A percentile compares a stretch with the other conserved stretches of the same genome.
Conservation (phyloP, 2,797 vertebrate species). For the Odontamblyopus lacepedii region DNA sequence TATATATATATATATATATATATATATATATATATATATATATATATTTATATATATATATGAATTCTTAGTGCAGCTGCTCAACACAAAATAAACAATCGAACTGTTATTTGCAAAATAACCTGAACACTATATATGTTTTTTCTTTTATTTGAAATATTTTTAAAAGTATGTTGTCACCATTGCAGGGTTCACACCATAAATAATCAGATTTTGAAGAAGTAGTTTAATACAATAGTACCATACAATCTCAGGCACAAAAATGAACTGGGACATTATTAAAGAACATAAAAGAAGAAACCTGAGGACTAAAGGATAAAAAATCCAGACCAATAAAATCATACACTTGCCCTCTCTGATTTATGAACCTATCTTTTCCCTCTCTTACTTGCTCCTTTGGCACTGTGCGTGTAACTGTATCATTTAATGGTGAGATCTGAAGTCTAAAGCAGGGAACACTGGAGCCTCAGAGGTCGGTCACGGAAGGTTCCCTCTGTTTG, state of each 20-base stretch:
- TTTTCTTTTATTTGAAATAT: too few relatives aligned
- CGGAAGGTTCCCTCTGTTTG: slow-evolving; percentile 64
- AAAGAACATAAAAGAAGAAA: neutral
- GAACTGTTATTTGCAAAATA: neutral
- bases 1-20: too few relatives aligned
- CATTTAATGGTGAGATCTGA: slow-evolving; percentile 25
- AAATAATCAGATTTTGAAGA: neutral
- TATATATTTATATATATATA: too few relatives aligned
- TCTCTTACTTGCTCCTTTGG: slow-evolving; percentile 25
- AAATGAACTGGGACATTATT: neutral
- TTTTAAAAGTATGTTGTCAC: neutral
- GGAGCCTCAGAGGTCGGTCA: slow-evolving; percentile 38
- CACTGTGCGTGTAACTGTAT: slow-evolving; percentile 22
- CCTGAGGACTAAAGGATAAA: slow-evolving; percentile 13
- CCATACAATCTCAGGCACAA: neutral
- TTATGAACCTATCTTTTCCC: slow-evolving; percentile 18
- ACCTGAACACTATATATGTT: too few relatives aligned
- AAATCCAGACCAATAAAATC: slow-evolving; percentile 21
- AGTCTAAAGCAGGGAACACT: slow-evolving; percentile 21
- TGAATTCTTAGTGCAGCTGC: neutral
- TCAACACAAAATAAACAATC: neutral
- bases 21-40: too few relatives aligned
- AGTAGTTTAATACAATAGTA: neutral
- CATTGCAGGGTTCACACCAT: neutral
- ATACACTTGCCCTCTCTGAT: slow-evolving; percentile 15